phyloP scores from a whole-genome alignment of 2,797 vertebrate species.

The Anabacerthia variegaticeps region DNA sequence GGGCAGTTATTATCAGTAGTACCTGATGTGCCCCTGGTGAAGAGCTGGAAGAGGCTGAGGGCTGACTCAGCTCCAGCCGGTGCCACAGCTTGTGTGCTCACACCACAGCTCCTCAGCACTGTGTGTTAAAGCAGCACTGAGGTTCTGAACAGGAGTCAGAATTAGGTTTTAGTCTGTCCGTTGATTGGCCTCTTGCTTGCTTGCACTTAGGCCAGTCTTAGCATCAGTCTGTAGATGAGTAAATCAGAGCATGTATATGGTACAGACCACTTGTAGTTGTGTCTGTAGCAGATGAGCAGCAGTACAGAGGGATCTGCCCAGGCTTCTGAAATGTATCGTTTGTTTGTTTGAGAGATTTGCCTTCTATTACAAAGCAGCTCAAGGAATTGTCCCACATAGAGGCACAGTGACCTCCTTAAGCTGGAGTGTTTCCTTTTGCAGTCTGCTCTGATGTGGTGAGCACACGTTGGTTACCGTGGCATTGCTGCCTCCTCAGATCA shows the following conservation, averaged over 20 bases:
- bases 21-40: not conserved
- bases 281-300: not conserved
- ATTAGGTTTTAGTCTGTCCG: not conserved
- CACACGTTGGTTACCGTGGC: rapidly evolving
- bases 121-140: not conserved
- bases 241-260: rapidly evolving
- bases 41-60: not conserved
- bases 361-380: not conserved
- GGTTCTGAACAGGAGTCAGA: not conserved
- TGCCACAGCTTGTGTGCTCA: not conserved
- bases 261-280: not conserved
- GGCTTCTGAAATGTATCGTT: not conserved
- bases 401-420: not conserved
- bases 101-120: not conserved
- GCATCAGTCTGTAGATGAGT: not conserved
- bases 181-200: not conserved
- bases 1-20: not conserved
- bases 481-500: not conserved
- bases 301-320: not conserved
- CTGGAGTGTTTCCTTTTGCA: not conserved
- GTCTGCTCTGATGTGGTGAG: not conserved
- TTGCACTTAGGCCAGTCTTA: not conserved
- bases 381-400: not conserved
- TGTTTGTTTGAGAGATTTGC: not conserved
- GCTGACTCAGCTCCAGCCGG: not conserved